Conservation (phyloP, 2,113 vertebrate species). For the Illadopsis cleaveri region DNA sequence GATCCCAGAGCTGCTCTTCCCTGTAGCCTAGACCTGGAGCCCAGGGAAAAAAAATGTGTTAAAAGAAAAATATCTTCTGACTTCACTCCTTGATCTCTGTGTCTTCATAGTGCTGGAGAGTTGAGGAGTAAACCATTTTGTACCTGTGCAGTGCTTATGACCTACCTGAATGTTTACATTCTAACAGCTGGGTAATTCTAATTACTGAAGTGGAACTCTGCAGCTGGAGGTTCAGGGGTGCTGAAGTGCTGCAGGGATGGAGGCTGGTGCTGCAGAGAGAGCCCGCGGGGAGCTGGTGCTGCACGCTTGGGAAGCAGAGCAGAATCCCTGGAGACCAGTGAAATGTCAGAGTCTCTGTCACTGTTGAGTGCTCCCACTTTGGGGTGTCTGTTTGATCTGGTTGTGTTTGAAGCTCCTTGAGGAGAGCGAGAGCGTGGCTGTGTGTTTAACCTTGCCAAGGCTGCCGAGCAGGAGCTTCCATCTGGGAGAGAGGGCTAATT, state of each 20-base stretch:
- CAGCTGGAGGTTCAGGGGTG: neutral
- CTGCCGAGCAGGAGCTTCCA: neutral
- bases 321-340: neutral
- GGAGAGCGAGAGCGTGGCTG: neutral
- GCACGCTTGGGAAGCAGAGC: neutral
- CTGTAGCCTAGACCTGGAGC: neutral
- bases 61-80: neutral
- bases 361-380: neutral
- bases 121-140: neutral
- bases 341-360: neutral
- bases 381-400: neutral
- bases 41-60: fast-evolving
- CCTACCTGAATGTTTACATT: neutral
- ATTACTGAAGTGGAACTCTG: neutral
- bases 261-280: neutral
- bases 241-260: neutral
- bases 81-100: neutral
- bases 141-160: neutral
- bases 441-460: neutral
- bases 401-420: neutral
- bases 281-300: neutral
- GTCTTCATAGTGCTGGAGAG: neutral
- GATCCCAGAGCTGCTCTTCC: neutral
- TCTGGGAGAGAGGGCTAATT: neutral
- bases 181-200: neutral